Base-by-base conservation (phyloP, 2,113 vertebrate genomes). In the Apistogramma diplotaenia region DNA sequence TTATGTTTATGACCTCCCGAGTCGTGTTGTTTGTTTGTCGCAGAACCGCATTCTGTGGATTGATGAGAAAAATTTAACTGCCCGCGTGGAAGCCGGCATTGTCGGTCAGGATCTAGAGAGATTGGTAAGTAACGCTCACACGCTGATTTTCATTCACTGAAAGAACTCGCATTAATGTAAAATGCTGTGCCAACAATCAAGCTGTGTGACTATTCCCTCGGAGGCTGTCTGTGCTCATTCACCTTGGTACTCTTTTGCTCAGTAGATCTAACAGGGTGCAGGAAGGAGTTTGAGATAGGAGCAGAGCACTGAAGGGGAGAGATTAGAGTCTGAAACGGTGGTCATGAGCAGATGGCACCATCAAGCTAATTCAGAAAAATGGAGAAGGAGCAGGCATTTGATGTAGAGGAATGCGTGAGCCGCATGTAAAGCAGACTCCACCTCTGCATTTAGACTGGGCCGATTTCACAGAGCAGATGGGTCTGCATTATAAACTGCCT, bases 41-140 rank as follows among this genome's bases (percentile, higher is more conserved):
- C 93, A 99, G 98, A 99, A 97, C 91, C 97, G 96, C 81, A 99
- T 99, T 91, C 94, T 99, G 51, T 99, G 98, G 98, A 95, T 99
- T 84, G 98, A 99, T 89, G 98, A 99, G 94, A 98, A 97, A 86
- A 99, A 99, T 89, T 92, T 99, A 89, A 99, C 97, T 18, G 97
- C 96, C 81, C 98, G 96, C 70, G 93, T 98, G 71, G 98, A 99
- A 90, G 96, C 98, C 80, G 98, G 98, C 82, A 99, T 99, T 89
- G 95, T 97, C 71, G 98, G 98, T 76, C 97, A 99, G 92, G 98
- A 99, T 78, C 95, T 99, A 93, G 98, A 99, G 95, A 97, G 96
- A 93, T 93, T 96, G 96, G 98, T 99, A 96, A 93, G 93, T 79
- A 29, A 40, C 15, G 56, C 77, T 70, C 59, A 51, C 59, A 58